Conservation (phyloP, 2,888 invertebrate genomes). For the Scotopteryx bipunctaria region DNA sequence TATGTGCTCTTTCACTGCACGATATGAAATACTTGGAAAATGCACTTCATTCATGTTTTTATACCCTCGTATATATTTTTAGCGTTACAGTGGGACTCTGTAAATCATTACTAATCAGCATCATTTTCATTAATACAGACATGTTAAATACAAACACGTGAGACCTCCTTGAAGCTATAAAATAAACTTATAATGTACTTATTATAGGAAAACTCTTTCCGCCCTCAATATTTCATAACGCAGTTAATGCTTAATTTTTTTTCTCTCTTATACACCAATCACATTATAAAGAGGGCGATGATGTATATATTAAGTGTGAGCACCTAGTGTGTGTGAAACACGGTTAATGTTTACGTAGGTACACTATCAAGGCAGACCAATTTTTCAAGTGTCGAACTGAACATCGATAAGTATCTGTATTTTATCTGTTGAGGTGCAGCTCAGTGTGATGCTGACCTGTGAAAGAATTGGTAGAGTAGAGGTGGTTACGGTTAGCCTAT, state of each 20-base stretch:
- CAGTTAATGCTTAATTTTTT: too few species aligned
- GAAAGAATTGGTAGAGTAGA: constrained; percentile 34
- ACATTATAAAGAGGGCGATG: too few species aligned
- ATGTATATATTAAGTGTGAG: too few species aligned
- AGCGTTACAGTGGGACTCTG: constrained; percentile 16
- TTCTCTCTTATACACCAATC: too few species aligned
- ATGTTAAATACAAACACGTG: constrained; percentile 3
- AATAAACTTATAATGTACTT: too few species aligned
- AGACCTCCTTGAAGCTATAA: not conserved
- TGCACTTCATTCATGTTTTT: constrained; percentile 7
- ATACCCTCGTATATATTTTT: constrained; percentile 14
- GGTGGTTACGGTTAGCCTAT: constrained; percentile 15
- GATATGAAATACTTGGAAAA: not conserved
- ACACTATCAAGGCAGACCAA: constrained; percentile 29
- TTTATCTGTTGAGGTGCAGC: constrained; percentile 44
- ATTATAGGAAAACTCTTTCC: too few species aligned
- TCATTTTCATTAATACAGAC: constrained; percentile 13
- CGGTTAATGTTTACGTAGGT: not conserved
- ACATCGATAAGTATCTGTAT: constrained; percentile 33
- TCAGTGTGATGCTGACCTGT: constrained; percentile 53
- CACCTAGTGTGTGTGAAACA: not conserved
- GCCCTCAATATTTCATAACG: too few species aligned
- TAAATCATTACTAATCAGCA: constrained; percentile 14
- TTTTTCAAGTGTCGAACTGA: constrained; percentile 34
- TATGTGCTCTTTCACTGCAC: not conserved